Evolutionary conservation across 1,140 invertebrate species (phyloP), one percentile per base, ranked within the genome.

Genomic region (Nephotettix cincticeps): DNA sequence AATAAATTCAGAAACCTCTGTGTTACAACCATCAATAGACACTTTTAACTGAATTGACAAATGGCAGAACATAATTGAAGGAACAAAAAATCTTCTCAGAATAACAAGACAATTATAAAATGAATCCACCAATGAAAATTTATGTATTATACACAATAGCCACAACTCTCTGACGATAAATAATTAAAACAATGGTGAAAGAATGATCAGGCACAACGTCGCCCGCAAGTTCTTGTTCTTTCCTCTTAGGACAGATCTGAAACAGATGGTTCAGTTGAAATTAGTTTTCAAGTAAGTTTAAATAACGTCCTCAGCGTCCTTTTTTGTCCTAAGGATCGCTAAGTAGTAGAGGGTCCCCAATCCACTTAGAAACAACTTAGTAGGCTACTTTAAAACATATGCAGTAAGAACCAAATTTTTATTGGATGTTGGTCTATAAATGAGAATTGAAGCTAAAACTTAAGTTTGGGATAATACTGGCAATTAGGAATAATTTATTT

Each of bases 171-270:
- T 51, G 47, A 51, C n/a, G 47, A 17, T n/a, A 51, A 51, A 51
- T 51, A n/a, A 51, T 51, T 51, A n/a, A 51, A 51, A 51, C 47
- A n/a, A 21, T 51, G 47, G 21, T 51, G 47, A 51, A 51, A 51
- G 47, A 51, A 51, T 51, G 47, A 51, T 51, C 47, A 51, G 47
- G 47, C 47, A 51, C 47, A 9, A n/a, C 21, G 6, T 51, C 47
- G 47, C 47, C 47, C 47, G 36, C 36, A 9, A 17, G 6, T n/a
- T 51, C 47, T 19, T 19, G 21, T 2, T 51, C 47, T 51, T 4
- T 4, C n/a, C 36, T 40, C 21, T 51, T 51, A 51, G 21, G 47
- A 51, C 21, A 51, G 47, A 51, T 51, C 47, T 51, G 47, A 51
- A 51, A 51, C 14, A 51, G 21, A 21, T n/a, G 19, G 19, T 6